phyloP scores from a whole-genome alignment of 2,888 invertebrate species.

The Thera britannica region DNA sequence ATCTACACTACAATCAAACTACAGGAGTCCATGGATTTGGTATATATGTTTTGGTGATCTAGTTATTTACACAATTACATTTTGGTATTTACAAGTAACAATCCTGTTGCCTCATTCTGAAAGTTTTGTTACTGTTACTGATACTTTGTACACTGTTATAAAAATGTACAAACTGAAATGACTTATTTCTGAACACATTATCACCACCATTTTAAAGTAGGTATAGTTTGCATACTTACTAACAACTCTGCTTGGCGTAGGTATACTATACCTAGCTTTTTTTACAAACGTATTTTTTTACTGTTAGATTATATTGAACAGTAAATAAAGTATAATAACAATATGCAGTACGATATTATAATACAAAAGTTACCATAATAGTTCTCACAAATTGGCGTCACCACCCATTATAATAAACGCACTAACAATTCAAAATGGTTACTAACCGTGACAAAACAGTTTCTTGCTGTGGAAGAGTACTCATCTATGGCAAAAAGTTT shows the following conservation, averaged over 20 bases:
- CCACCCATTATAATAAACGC: conserved; percentile 6
- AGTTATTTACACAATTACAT: conserved; percentile 43
- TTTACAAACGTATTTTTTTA: neutral
- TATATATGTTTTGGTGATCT: conserved; percentile 36
- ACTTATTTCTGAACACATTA: conserved; percentile 1
- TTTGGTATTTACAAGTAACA: conserved; percentile 41
- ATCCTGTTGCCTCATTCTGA: conserved; percentile 2
- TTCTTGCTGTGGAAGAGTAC: conserved; percentile 14
- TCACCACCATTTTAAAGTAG: neutral
- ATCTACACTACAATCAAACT: conserved; percentile 67
- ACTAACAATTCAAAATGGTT: neutral
- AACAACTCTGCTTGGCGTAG: too few relatives aligned
- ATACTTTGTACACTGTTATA: too few relatives aligned
- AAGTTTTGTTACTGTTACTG: too few relatives aligned
- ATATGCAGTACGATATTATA: neutral
- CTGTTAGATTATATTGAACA: neutral
- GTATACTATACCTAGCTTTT: neutral
- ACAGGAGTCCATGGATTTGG: conserved; percentile 62
- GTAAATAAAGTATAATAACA: neutral
- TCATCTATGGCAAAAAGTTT: conserved; percentile 7
- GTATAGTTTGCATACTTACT: too few relatives aligned
- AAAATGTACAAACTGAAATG: neutral
- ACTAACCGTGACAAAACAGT: conserved; percentile 20
- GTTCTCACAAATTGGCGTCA: neutral
- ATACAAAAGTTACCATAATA: neutral